Evolutionary conservation across 2,113 vertebrate genomes (phyloP).

Genomic region (Onychostruthus taczanowskii): DNA sequence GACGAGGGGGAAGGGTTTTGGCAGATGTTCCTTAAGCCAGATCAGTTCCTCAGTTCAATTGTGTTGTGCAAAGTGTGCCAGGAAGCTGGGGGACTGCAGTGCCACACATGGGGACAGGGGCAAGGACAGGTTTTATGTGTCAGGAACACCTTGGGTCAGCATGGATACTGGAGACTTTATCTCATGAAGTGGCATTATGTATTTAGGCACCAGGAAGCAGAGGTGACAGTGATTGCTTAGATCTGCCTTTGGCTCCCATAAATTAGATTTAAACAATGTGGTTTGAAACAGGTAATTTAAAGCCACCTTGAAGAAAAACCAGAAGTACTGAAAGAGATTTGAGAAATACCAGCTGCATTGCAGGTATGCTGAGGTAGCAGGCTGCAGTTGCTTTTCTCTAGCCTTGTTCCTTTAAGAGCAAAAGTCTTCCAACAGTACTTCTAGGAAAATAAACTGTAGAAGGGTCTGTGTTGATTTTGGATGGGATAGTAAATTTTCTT

Average conservation of each 20-base stretch:
- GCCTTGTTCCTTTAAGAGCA: neutral
- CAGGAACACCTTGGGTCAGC: neutral
- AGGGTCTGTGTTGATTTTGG: neutral
- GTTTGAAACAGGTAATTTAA: neutral
- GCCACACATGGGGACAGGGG: accelerated
- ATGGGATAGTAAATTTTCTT: neutral
- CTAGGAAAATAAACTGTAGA: neutral
- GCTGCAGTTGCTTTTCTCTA: neutral
- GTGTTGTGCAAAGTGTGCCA: neutral
- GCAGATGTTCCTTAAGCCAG: slow-evolving; percentile 25
- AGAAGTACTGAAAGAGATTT: neutral
- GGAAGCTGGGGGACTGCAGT: neutral
- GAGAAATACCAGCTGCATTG: neutral
- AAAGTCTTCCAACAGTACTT: neutral
- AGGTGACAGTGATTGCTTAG: neutral
- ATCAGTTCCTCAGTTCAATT: neutral
- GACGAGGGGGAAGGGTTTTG: neutral
- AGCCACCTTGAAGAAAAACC: neutral
- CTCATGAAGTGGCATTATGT: neutral
- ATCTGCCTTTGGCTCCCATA: neutral
- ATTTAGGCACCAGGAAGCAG: neutral
- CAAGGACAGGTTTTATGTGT: neutral
- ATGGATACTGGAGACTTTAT: neutral
- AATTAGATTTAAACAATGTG: neutral
- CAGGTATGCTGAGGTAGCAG: neutral